These are phyloP conservation scores for Rhea pennata DNA, from an alignment of 2,113 vertebrate genomes.

Conservation along the genomic window DNA sequence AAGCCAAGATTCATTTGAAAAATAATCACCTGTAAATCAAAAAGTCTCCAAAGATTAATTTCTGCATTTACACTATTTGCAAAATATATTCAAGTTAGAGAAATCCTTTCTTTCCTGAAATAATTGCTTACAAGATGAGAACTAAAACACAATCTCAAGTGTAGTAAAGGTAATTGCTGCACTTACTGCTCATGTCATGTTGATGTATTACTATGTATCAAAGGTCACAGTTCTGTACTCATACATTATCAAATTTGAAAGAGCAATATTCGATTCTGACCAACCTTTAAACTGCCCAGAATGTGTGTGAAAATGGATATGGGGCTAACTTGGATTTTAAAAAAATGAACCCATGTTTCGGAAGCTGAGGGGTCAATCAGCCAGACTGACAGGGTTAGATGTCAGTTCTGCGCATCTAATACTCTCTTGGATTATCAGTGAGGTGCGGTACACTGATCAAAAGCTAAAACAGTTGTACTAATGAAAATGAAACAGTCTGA, in stretches of 20 bases:
- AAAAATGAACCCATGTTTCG: slow-evolving; percentile 81
- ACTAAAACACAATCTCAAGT: slow-evolving; percentile 72
- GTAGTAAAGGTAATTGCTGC: slow-evolving; percentile 87
- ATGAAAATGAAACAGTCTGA: slow-evolving; percentile 89
- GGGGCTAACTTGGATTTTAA: slow-evolving; percentile 69
- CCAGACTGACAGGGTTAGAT: slow-evolving; percentile 83
- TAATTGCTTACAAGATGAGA: slow-evolving; percentile 76
- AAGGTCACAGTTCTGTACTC: slow-evolving; percentile 97
- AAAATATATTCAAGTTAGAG: slow-evolving; percentile 56
- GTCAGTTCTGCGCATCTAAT: slow-evolving; percentile 86
- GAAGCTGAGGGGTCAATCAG: slow-evolving; percentile 95
- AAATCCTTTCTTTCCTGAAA: slow-evolving; percentile 55
- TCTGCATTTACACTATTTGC: slow-evolving; percentile 46
- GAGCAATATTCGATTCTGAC: slow-evolving; percentile 88
- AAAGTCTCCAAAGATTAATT: slow-evolving; percentile 44
- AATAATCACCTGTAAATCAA: slow-evolving; percentile 45
- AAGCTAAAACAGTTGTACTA: slow-evolving; percentile 89
- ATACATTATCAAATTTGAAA: slow-evolving; percentile 99
- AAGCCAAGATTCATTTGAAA: slow-evolving; percentile 21
- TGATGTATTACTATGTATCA: slow-evolving; percentile 93
- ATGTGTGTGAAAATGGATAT: slow-evolving; percentile 79
- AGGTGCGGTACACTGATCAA: slow-evolving; percentile 91
- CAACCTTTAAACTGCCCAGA: slow-evolving; percentile 85
- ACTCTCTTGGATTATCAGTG: slow-evolving; percentile 91
- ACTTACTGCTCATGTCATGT: slow-evolving; percentile 92